These are phyloP conservation scores for Iguana delicatissima DNA, from an alignment of 2,797 vertebrate species.

Conservation along the genomic window DNA sequence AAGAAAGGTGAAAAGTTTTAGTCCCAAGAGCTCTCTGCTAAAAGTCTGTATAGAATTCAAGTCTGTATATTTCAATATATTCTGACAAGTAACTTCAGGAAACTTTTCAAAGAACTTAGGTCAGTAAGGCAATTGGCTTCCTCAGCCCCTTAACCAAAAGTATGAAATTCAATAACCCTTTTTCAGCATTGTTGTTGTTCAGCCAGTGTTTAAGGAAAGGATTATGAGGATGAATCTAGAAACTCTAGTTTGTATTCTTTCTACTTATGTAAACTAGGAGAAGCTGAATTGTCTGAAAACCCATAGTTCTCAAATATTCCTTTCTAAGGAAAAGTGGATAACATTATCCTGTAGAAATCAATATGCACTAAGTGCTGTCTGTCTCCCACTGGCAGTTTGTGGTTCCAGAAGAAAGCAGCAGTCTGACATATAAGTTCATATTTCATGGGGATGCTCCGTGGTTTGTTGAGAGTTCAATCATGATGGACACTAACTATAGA, in stretches of 20 bases:
- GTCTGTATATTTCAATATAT: neutral
- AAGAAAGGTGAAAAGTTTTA: neutral
- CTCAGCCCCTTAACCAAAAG: neutral
- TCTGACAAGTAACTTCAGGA: neutral
- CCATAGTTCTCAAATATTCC: neutral
- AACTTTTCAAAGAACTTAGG: neutral
- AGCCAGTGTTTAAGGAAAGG: neutral
- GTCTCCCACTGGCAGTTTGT: neutral
- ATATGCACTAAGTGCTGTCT: neutral
- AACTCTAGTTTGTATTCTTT: slow-evolving; percentile 2
- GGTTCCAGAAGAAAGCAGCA: slow-evolving; percentile 3
- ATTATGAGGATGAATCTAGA: neutral
- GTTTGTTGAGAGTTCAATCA: neutral
- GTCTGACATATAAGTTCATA: neutral
- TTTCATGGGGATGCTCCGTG: neutral
- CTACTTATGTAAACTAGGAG: neutral
- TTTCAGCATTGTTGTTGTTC: neutral
- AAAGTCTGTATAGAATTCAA: neutral
- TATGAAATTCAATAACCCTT: neutral
- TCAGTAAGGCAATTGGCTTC: neutral
- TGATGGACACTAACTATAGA: neutral
- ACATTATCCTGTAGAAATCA: slow-evolving; percentile 4
- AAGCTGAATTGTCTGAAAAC: slow-evolving; percentile 25
- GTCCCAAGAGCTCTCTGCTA: neutral
- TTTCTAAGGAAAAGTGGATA: neutral